Conservation (phyloP, 2,113 vertebrate species). For the Silurus glanis region DNA sequence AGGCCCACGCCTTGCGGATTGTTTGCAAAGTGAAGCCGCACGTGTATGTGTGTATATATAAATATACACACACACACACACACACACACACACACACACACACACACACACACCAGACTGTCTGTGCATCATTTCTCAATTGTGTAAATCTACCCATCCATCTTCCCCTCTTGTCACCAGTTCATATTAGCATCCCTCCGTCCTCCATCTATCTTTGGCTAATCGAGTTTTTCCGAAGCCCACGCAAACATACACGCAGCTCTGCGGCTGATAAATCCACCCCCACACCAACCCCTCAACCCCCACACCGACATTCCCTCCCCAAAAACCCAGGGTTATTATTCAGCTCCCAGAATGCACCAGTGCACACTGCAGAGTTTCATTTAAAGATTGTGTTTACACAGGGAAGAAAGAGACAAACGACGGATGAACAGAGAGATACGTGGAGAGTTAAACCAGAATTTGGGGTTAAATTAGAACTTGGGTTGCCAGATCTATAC, state of each 20-base stretch:
- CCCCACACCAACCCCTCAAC: conserved; percentile 9
- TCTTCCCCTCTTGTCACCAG: conserved; percentile 28
- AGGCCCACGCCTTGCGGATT: conserved; percentile 23
- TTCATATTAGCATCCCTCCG: conserved; percentile 37
- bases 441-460: neutral
- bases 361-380: conserved; percentile 1
- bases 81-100: no score
- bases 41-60: conserved; percentile 6
- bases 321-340: conserved; percentile 34
- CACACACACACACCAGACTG: neutral
- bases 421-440: conserved; percentile 4
- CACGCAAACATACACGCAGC: conserved; percentile 14
- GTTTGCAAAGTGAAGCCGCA: neutral
- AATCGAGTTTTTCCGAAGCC: conserved; percentile 33
- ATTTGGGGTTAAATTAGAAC: neutral
- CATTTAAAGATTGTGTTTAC: neutral
- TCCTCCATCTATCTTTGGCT: conserved; percentile 31
- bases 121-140: conserved; percentile 34
- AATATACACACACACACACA: no score
- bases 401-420: neutral
- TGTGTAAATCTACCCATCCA: conserved; percentile 31
- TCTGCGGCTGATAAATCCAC: conserved; percentile 32
- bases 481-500: conserved; percentile 1
- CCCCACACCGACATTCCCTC: conserved; percentile 22
- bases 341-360: conserved; percentile 42